A percentile compares a stretch with the other conserved stretches of the same genome.
phyloP scores from a whole-genome alignment of 2,888 invertebrate species.

The Cetonia aurata region DNA sequence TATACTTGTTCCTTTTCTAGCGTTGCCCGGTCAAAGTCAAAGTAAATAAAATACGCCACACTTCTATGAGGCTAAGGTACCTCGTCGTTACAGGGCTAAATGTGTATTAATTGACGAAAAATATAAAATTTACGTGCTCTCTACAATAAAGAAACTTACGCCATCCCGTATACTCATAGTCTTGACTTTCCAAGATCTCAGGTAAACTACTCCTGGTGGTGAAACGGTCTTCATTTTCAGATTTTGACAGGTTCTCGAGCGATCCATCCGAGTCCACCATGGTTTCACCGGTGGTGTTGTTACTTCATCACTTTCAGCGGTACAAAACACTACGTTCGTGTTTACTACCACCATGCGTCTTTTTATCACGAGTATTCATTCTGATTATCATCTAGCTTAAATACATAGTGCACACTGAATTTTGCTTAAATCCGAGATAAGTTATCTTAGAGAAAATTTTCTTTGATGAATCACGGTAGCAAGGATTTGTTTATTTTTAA shows the following conservation, averaged over 20 bases:
- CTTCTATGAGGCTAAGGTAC: neutral
- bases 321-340: too few species aligned
- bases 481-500: too few species aligned
- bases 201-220: conserved; percentile 49
- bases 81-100: neutral
- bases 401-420: too few species aligned
- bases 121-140: neutral
- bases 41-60: too few species aligned
- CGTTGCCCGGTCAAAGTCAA: neutral
- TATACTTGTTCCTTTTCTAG: conserved; percentile 28
- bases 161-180: conserved; percentile 59
- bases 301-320: neutral
- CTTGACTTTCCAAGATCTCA: conserved; percentile 55
- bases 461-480: too few species aligned
- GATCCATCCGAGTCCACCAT: conserved; percentile 55
- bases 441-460: too few species aligned
- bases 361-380: too few species aligned
- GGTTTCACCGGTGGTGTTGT: conserved; percentile 31
- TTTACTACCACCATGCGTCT: too few species aligned
- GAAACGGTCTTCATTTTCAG: conserved; percentile 50
- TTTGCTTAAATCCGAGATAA: too few species aligned
- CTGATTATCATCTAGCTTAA: too few species aligned
- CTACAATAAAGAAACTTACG: conserved; percentile 55
- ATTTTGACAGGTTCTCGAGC: conserved; percentile 56
- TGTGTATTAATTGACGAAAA: neutral